phyloP scores from a whole-genome alignment of 2,797 vertebrate genomes.

The Protosalanx chinensis region DNA sequence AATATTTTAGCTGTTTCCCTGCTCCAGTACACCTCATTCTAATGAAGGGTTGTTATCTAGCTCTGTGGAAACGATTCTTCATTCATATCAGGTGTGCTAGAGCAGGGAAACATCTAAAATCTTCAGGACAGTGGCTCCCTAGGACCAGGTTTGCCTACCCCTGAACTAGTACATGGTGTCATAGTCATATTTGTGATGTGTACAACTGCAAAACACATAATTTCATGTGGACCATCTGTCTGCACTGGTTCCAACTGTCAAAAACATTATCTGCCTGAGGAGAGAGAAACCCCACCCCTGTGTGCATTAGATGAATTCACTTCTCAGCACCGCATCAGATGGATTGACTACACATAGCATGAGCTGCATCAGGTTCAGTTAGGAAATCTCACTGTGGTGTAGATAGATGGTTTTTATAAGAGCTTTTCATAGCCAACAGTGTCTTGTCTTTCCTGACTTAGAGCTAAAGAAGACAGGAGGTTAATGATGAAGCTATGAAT shows the following conservation, averaged over 20 bases:
- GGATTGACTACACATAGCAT: constrained; percentile 12
- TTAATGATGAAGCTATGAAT: constrained; percentile 31
- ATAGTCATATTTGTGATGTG: not conserved
- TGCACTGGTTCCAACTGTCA: too few relatives aligned
- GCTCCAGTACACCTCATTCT: too few relatives aligned
- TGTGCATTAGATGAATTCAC: constrained; percentile 31
- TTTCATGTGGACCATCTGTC: too few relatives aligned
- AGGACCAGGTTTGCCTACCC: too few relatives aligned
- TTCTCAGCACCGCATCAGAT: constrained; percentile 25
- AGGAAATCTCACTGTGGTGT: constrained; percentile 18
- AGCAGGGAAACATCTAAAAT: too few relatives aligned
- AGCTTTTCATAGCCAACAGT: constrained; percentile 30
- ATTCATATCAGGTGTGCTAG: too few relatives aligned
- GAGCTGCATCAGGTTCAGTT: constrained; percentile 14
- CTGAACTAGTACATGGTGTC: constrained; percentile 3
- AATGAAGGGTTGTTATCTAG: too few relatives aligned
- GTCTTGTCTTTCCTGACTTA: constrained; percentile 23
- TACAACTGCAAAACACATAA: not conserved
- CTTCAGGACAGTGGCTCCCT: too few relatives aligned
- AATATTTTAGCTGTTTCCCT: too few relatives aligned
- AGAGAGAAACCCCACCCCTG: not conserved
- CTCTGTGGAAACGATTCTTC: too few relatives aligned
- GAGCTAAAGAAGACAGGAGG: constrained; percentile 23
- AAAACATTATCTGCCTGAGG: not conserved
- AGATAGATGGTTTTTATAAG: constrained; percentile 45